A percentile compares a stretch with the other conserved stretches of the same genome.
phyloP scores from a whole-genome alignment of 1,140 invertebrate genomes.

The Laupala kohalensis region DNA sequence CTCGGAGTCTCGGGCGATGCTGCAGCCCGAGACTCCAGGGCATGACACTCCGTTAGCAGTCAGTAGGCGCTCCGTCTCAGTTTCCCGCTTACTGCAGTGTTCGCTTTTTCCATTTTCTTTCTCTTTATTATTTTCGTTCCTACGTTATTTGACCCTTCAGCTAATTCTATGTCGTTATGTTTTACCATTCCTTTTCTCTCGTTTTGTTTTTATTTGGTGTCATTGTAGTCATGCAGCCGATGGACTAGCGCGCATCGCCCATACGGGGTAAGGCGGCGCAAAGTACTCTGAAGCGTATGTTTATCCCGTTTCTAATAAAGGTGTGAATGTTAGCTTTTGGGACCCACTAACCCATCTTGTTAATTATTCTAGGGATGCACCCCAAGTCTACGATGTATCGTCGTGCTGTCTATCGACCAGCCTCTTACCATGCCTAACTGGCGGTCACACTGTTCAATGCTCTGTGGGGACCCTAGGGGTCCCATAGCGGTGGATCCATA shows the following conservation, averaged over 20 bases:
- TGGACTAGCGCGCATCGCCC: conserved; percentile 73
- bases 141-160: conserved; percentile 8
- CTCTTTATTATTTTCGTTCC: conserved; percentile 22
- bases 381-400: too few relatives aligned
- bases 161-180: conserved; percentile 8
- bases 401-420: too few relatives aligned
- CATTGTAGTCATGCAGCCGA: conserved; percentile 68
- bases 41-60: too few relatives aligned
- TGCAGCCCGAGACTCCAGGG: too few relatives aligned
- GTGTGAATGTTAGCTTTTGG: conserved; percentile 6
- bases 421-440: too few relatives aligned
- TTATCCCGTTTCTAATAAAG: conserved; percentile 5
- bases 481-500: too few relatives aligned
- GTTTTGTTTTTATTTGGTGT: conserved; percentile 10
- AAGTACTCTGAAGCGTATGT: background rate
- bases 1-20: too few relatives aligned
- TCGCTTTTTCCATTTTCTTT: conserved; percentile 29
- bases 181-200: conserved; percentile 6
- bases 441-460: too few relatives aligned
- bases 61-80: conserved; percentile 5
- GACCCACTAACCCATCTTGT: conserved; percentile 11
- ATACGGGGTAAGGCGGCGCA: conserved; percentile 71
- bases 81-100: conserved; percentile 25
- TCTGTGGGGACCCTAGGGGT: too few relatives aligned
- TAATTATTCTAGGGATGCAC: conserved; percentile 8